A percentile compares a stretch with the other conserved stretches of the same genome.
Evolutionary conservation across 2,888 invertebrate genomes (phyloP).

Genomic region (Pristionchus exspectatus): DNA sequence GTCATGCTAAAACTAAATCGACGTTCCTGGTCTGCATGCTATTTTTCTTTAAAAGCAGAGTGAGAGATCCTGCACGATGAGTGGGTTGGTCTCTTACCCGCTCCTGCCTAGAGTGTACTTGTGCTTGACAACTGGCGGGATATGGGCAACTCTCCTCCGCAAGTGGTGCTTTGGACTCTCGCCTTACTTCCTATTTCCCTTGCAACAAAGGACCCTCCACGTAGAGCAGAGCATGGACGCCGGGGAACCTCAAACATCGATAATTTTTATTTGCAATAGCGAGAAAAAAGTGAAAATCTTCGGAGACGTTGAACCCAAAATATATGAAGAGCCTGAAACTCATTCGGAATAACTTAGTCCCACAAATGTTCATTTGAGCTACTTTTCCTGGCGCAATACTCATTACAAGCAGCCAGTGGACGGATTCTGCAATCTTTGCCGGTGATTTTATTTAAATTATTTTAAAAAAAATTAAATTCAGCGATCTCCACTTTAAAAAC

Average conservation of each 20-base stretch:
- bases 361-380: too few relatives aligned
- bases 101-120: too few relatives aligned
- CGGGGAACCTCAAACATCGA: not conserved
- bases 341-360: not conserved
- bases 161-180: not conserved
- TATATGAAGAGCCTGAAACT: too few relatives aligned
- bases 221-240: not conserved
- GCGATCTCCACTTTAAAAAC: slow-evolving; percentile 20
- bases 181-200: not conserved
- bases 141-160: not conserved
- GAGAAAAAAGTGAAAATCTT: too few relatives aligned
- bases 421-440: slow-evolving; percentile 22
- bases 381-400: slow-evolving; percentile 36
- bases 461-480: not conserved
- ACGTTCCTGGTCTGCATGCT: too few relatives aligned
- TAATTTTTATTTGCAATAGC: too few relatives aligned
- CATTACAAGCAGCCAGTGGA: not conserved
- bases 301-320: too few relatives aligned
- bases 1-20: too few relatives aligned
- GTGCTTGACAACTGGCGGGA: too few relatives aligned
- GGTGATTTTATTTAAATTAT: not conserved
- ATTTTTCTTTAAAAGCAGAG: too few relatives aligned
- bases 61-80: too few relatives aligned
- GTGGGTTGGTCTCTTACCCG: too few relatives aligned
- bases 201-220: not conserved